These are phyloP conservation scores for Eretmocerus hayati DNA, from an alignment of 2,888 invertebrate species.

Conservation along the genomic window DNA sequence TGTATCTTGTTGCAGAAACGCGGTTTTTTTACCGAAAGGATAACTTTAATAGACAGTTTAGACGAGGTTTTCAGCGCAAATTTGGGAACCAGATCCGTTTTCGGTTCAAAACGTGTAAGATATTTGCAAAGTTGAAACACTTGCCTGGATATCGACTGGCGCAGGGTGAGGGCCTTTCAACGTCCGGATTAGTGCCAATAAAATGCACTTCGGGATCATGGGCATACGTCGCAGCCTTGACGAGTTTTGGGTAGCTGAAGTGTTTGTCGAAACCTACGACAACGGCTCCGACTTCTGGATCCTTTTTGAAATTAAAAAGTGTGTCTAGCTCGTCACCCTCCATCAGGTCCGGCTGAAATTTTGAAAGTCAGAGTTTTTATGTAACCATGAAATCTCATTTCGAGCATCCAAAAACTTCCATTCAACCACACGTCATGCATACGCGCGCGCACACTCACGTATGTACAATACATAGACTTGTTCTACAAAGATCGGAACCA, in stretches of 20 bases:
- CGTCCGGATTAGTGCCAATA: slow-evolving; percentile 88
- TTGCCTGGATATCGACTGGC: slow-evolving; percentile 34
- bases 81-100: too few species aligned
- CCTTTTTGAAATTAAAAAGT: slow-evolving; percentile 52
- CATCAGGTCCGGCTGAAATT: slow-evolving; percentile 46
- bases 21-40: too few species aligned
- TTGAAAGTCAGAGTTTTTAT: background rate
- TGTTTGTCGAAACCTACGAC: slow-evolving; percentile 92
- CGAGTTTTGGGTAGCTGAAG: slow-evolving; percentile 83
- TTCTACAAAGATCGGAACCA: too few species aligned
- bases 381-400: background rate
- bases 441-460: too few species aligned
- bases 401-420: too few species aligned
- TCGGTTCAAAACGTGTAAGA: too few species aligned
- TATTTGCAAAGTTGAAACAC: too few species aligned
- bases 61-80: too few species aligned
- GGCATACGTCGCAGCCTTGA: slow-evolving; percentile 86
- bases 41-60: too few species aligned
- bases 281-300: slow-evolving; percentile 84
- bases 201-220: slow-evolving; percentile 71
- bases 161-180: slow-evolving; percentile 36
- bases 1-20: too few species aligned
- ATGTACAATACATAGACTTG: too few species aligned
- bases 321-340: slow-evolving; percentile 32
- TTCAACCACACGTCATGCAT: too few species aligned